Percentiles rank a stretch among this genome's conserved stretches.
These are phyloP conservation scores for Agonopterix alstromeriana DNA, from an alignment of 2,888 invertebrate species.

Conservation along the genomic window DNA sequence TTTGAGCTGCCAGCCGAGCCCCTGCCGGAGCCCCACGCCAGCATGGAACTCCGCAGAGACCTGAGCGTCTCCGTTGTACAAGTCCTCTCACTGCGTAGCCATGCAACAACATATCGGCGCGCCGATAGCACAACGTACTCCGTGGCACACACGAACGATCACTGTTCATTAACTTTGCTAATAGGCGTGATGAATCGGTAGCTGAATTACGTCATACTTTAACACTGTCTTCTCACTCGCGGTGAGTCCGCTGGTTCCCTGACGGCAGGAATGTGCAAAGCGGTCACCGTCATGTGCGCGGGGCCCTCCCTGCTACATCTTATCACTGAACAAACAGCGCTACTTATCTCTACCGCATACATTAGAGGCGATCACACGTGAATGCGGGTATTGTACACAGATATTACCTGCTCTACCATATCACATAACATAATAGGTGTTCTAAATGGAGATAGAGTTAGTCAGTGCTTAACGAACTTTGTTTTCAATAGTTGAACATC, in stretches of 20 bases:
- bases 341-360: slow-evolving; percentile 43
- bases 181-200: slow-evolving; percentile 20
- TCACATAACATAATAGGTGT: not conserved
- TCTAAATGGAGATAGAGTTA: too few species aligned
- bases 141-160: slow-evolving; percentile 34
- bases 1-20: slow-evolving; percentile 14
- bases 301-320: slow-evolving; percentile 37
- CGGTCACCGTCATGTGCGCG: slow-evolving; percentile 24
- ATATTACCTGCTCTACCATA: slow-evolving; percentile 27
- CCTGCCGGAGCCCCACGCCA: slow-evolving; percentile 45
- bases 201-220: slow-evolving; percentile 23
- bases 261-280: slow-evolving; percentile 26
- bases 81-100: slow-evolving; percentile 55
- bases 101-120: slow-evolving; percentile 72
- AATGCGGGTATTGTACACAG: slow-evolving; percentile 32
- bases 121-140: slow-evolving; percentile 39
- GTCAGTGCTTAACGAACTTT: too few species aligned
- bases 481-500: too few species aligned
- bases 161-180: slow-evolving; percentile 33
- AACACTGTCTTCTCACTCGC: not conserved
- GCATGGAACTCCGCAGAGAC: slow-evolving; percentile 69
- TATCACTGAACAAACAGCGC: slow-evolving; percentile 61
- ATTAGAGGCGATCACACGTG: slow-evolving; percentile 37
- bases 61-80: slow-evolving; percentile 73
- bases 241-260: slow-evolving; percentile 35